These are phyloP conservation scores for Polietes domitor DNA, from an alignment of 2,888 invertebrate genomes.

Conservation along the genomic window DNA sequence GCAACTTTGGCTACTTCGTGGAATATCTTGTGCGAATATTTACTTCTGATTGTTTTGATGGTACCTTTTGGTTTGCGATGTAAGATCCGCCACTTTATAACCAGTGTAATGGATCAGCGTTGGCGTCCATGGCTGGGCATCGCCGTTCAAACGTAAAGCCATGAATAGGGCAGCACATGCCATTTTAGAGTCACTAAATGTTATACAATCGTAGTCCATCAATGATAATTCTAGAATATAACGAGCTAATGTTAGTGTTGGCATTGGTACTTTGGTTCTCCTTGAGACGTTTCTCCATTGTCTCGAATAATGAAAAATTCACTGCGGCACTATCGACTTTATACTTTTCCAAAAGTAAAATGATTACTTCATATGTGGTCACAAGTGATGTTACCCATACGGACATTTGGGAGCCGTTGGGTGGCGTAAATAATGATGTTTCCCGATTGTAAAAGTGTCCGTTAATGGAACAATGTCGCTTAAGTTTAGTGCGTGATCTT, in stretches of 20 bases:
- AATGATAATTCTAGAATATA: conserved; percentile 96
- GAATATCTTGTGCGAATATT: conserved; percentile 97
- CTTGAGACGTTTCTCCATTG: conserved; percentile 88
- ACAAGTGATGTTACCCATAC: conserved; percentile 91
- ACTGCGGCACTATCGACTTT: conserved; percentile 90
- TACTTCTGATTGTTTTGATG: conserved; percentile 92
- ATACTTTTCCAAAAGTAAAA: conserved; percentile 91
- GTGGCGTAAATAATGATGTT: conserved; percentile 91
- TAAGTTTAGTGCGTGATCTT: conserved; percentile 85
- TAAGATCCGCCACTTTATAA: conserved; percentile 89
- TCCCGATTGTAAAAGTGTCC: conserved; percentile 93
- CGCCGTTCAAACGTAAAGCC: conserved; percentile 92
- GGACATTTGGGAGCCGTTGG: conserved; percentile 90
- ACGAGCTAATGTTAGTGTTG: conserved; percentile 94
- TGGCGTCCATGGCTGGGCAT: conserved; percentile 84
- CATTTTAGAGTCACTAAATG: conserved; percentile 91
- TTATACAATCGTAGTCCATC: conserved; percentile 93
- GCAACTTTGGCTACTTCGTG: conserved; percentile 94
- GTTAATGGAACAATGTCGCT: conserved; percentile 91
- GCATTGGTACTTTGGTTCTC: conserved; percentile 93
- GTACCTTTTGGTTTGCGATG: conserved; percentile 89
- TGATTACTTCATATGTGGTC: conserved; percentile 87
- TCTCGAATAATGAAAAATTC: conserved; percentile 91
- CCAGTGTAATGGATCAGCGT: conserved; percentile 91
- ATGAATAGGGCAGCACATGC: conserved; percentile 94